These are phyloP conservation scores for Coregonus clupeaformis DNA, from an alignment of 2,113 vertebrate species.

Conservation along the genomic window DNA sequence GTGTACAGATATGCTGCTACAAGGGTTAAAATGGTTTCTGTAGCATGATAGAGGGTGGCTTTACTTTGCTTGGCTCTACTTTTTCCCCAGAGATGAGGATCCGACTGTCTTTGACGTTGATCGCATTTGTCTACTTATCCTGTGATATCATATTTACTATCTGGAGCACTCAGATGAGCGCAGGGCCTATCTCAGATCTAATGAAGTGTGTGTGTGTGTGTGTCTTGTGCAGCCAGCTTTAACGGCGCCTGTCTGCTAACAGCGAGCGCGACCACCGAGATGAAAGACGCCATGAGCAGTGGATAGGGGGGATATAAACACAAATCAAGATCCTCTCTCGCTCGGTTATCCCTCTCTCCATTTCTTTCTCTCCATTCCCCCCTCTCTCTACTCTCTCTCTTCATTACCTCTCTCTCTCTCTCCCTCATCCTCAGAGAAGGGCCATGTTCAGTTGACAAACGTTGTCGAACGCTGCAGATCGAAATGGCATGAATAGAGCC, in stretches of 20 bases:
- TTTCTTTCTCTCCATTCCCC: neutral
- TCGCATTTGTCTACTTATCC: constrained; percentile 52
- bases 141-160: constrained; percentile 54
- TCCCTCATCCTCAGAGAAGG: neutral
- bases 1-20: constrained; percentile 20
- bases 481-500: too few species aligned
- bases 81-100: constrained; percentile 38
- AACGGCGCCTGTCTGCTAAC: constrained; percentile 23
- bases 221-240: neutral
- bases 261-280: constrained; percentile 22
- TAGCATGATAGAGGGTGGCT: constrained; percentile 14
- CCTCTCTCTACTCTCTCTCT: neutral
- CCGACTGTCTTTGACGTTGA: constrained; percentile 53
- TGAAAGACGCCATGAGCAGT: constrained; percentile 27
- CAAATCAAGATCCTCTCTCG: constrained; percentile 2
- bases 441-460: too few species aligned
- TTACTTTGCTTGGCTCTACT: constrained; percentile 34
- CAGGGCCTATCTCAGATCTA: constrained; percentile 45
- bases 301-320: constrained; percentile 15
- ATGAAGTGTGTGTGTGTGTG: constrained; percentile 26
- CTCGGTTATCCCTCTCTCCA: neutral
- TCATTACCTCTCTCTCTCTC: neutral
- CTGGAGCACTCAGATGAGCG: constrained; percentile 22
- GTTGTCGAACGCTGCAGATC: too few species aligned
- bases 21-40: constrained; percentile 26